These are phyloP conservation scores for Phyllotis vaccarum DNA, from an alignment of 2,797 vertebrate species.

Conservation along the genomic window DNA sequence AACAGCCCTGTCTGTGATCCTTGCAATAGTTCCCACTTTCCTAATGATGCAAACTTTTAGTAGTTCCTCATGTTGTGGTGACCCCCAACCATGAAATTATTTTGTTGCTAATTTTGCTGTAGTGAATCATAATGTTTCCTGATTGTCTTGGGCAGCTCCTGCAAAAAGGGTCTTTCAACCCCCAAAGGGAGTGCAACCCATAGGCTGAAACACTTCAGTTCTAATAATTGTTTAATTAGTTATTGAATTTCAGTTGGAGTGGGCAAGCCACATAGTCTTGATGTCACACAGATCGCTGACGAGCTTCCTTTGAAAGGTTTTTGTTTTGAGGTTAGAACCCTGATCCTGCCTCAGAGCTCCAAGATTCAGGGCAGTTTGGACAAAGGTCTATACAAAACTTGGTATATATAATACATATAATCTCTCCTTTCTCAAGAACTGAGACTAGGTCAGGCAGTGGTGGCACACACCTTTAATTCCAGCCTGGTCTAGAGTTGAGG, in stretches of 20 bases:
- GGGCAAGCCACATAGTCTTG: background rate
- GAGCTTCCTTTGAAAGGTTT: background rate
- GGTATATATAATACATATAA: no score
- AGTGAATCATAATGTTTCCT: no score
- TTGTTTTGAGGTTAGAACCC: background rate
- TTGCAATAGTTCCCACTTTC: no score
- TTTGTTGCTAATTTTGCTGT: no score
- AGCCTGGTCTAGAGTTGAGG: background rate
- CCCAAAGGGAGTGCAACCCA: background rate
- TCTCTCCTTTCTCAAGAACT: background rate
- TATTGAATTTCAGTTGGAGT: background rate
- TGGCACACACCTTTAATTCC: no score
- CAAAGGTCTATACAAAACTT: no score
- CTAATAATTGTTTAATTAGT: background rate
- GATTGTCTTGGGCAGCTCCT: background rate
- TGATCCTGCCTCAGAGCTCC: background rate
- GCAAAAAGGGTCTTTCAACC: background rate
- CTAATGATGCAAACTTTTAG: no score
- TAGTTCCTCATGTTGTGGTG: no score
- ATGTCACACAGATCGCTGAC: background rate
- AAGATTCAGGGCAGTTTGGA: background rate
- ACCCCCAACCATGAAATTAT: no score
- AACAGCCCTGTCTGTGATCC: no score
- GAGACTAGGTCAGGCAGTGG: background rate
- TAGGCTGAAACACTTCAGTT: background rate